These are phyloP conservation scores for Vulpes ferrilata DNA, from an alignment of 2,113 vertebrate species.

Conservation along the genomic window DNA sequence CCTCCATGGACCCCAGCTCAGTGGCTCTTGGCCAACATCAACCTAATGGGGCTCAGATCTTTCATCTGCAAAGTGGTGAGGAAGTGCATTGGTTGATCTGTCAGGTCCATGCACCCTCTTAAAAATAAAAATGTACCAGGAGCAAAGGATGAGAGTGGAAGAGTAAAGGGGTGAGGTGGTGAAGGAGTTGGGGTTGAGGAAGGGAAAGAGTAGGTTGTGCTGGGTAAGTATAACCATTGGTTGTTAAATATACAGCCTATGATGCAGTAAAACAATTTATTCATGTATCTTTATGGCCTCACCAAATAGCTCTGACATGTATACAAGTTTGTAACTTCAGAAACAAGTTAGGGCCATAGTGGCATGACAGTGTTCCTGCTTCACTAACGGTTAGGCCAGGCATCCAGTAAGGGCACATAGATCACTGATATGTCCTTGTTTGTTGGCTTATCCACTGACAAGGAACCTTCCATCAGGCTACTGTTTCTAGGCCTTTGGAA, in stretches of 20 bases:
- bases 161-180: background rate
- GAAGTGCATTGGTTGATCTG: background rate
- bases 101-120: background rate
- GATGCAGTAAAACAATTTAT: background rate
- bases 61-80: background rate
- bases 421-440: background rate
- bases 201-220: background rate
- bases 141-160: background rate
- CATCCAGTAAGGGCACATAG: background rate
- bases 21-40: background rate
- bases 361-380: background rate
- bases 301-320: background rate
- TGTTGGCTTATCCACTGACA: background rate
- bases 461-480: background rate
- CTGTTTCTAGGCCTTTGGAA: background rate
- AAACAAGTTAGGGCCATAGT: background rate
- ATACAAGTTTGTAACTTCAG: background rate
- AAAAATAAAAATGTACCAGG: background rate
- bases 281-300: background rate
- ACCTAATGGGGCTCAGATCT: background rate
- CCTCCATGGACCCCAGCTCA: fast-evolving
- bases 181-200: background rate
- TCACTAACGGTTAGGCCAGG: background rate
- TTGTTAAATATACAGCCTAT: background rate
- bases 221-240: background rate